Base-by-base conservation (phyloP, 2,888 invertebrate species). In the Agriotes lineatus region DNA sequence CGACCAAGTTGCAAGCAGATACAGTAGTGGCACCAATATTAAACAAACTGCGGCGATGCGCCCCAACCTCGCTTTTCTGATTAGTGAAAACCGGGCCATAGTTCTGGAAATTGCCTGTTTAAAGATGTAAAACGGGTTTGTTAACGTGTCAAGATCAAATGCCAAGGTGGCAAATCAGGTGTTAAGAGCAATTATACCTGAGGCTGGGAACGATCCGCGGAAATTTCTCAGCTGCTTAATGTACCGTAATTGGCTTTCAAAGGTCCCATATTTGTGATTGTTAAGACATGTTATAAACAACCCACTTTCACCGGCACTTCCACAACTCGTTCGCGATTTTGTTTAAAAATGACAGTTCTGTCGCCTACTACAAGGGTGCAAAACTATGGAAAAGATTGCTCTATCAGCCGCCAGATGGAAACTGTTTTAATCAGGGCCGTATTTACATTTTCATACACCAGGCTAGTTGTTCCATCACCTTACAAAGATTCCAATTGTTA, bases 1-100 rank as follows among this genome's bases (percentile, higher is more conserved):
- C 39, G 88, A 86, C 86, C 90, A 90, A 72, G 86, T 88, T 73
- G 88, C 86, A 68, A 92, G 82, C 74, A 90, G 85, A 82, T 90
- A 91, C 61, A 92, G 80, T 64, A 92, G 80, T 74, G 90, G 82
- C 75, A 90, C 73, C 70, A 90, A 83, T 72, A 90, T 83, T 72
- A 86, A 81, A 75, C 87, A 85, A 59, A 86, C 85, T 57, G 86
- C 81, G 9, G 82, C 81, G 74, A 90, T 83, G 72, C 90, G 64
- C 48, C 74, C 67, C 19, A 75, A 52, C 67, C 74, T 74, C 4
- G 72, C 66, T 73, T 69, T 74, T 70, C 77, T 71, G 30, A 66
- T 70, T 20, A 75, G 54, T 50, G 67, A 66, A 52, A 74, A 68
- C 30, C 74, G 72, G 22, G 68, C 71, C 73, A 73, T 73, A 61